A percentile compares a stretch with the other conserved stretches of the same genome.
Evolutionary conservation across 2,113 vertebrate genomes (phyloP).

Genomic region (Copsychus sechellarum): DNA sequence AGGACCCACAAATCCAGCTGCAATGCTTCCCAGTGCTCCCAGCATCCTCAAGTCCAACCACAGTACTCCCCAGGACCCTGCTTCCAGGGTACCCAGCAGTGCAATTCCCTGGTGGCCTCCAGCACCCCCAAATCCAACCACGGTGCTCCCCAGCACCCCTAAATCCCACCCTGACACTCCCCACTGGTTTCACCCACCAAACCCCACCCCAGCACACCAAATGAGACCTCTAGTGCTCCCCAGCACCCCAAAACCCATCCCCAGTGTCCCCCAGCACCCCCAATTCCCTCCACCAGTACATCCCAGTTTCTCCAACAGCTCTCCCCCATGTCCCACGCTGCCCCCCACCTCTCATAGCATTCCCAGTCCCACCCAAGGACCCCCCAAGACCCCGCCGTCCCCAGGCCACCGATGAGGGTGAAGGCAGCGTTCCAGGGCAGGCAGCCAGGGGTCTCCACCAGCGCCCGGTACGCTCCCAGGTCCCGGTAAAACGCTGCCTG

Average conservation of each 20-base stretch:
- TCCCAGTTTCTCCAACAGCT: background rate
- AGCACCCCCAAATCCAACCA: background rate
- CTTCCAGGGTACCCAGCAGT: background rate
- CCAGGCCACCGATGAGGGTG: background rate
- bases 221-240: background rate
- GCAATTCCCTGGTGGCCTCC: background rate
- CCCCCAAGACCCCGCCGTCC: background rate
- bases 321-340: fast-evolving
- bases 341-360: background rate
- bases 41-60: background rate
- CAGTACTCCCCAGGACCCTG: background rate
- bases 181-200: background rate
- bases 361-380: background rate
- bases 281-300: background rate
- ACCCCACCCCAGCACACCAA: background rate
- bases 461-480: background rate
- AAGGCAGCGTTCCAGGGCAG: background rate
- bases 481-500: background rate
- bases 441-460: slow-evolving; percentile 22
- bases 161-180: background rate
- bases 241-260: background rate
- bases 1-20: background rate
- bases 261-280: background rate
- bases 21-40: background rate
- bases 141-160: background rate